Percentiles rank a stretch among this genome's conserved stretches.
Conservation (phyloP, 2,888 invertebrate genomes). For the Callyntrura guangdongensis region DNA sequence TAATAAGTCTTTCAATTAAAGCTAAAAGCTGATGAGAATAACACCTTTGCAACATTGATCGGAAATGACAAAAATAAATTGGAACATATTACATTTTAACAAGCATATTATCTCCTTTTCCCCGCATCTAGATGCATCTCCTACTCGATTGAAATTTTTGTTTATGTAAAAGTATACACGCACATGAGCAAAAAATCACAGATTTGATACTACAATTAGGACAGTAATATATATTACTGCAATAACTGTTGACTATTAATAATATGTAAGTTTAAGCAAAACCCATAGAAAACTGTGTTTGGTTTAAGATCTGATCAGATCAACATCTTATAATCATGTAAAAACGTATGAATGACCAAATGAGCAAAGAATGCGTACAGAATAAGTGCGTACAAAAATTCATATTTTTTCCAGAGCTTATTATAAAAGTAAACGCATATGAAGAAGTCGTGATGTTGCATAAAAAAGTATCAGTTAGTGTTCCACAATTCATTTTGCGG, state of each 20-base stretch:
- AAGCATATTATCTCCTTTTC: slow-evolving; percentile 13
- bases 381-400: too few species aligned
- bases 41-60: background rate
- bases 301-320: slow-evolving; percentile 30
- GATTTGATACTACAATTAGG: slow-evolving; percentile 75
- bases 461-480: background rate
- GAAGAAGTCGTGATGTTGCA: too few species aligned
- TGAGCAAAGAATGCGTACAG: slow-evolving; percentile 13
- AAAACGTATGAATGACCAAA: background rate
- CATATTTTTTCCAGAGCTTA: background rate
- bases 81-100: slow-evolving; percentile 10
- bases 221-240: background rate
- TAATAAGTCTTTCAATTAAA: background rate
- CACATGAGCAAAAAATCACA: slow-evolving; percentile 78
- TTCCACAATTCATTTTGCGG: too few species aligned
- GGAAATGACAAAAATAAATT: slow-evolving; percentile 7
- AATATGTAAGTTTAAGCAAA: slow-evolving; percentile 42
- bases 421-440: too few species aligned
- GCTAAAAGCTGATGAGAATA: background rate
- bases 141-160: slow-evolving; percentile 26
- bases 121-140: background rate
- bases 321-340: background rate
- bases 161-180: slow-evolving; percentile 33
- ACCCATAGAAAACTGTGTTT: slow-evolving; percentile 39
- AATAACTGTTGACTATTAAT: slow-evolving; percentile 65